A percentile compares a stretch with the other conserved stretches of the same genome.
These are phyloP conservation scores for Bothrops jararaca DNA, from an alignment of 2,113 vertebrate species.

Conservation along the genomic window DNA sequence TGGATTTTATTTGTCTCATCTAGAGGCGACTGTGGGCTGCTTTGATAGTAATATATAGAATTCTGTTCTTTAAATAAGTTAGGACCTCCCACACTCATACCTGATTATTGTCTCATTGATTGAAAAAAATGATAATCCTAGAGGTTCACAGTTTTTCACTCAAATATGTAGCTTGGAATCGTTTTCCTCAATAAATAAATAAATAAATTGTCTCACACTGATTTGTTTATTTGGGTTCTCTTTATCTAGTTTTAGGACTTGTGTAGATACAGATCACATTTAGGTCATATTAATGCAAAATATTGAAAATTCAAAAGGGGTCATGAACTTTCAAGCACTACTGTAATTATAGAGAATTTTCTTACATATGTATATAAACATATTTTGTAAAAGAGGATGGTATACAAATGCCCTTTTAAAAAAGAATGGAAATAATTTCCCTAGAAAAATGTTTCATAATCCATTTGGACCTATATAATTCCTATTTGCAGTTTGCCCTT, in stretches of 20 bases:
- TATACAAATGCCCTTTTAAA: not conserved
- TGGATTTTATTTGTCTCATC: not conserved
- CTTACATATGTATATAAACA: not conserved
- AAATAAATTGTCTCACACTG: not conserved
- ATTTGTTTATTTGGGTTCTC: not conserved
- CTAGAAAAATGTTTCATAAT: not conserved
- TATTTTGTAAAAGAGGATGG: not conserved
- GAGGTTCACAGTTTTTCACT: not conserved
- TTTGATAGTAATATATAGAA: not conserved
- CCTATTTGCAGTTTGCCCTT: constrained; percentile 20
- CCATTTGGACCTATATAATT: constrained; percentile 8
- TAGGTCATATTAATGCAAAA: not conserved
- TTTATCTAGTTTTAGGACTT: not conserved
- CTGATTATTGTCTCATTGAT: not conserved
- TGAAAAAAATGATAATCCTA: not conserved
- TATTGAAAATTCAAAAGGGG: not conserved
- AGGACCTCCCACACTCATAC: not conserved
- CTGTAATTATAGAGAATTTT: not conserved
- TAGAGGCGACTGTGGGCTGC: not conserved
- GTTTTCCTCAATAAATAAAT: not conserved
- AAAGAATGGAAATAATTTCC: not conserved
- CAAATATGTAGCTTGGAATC: not conserved
- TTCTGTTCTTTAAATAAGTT: not conserved
- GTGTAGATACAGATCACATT: not conserved
- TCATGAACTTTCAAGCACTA: not conserved